Conservation (phyloP, 2,888 invertebrate species). For the Temnothorax unifasciatus region DNA sequence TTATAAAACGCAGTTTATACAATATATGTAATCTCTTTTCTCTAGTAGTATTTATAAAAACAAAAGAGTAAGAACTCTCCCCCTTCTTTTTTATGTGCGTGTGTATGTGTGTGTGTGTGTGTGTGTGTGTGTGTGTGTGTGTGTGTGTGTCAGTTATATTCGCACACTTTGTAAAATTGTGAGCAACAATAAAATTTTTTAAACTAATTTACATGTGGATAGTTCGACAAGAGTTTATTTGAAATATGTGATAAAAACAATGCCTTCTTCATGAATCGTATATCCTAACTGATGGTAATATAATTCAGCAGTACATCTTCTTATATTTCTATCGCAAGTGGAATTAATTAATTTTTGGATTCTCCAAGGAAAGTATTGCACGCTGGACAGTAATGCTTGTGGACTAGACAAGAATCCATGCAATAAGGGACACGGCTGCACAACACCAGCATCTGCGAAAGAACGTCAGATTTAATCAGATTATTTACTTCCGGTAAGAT, state of each 20-base stretch:
- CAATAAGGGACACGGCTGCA: neutral
- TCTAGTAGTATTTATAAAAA: too few species aligned
- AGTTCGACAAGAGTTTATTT: neutral
- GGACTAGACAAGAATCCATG: too few species aligned
- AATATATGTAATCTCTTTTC: too few species aligned
- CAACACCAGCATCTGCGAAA: constrained; percentile 86
- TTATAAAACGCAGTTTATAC: too few species aligned
- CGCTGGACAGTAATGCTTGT: too few species aligned
- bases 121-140: too few species aligned
- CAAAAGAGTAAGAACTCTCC: too few species aligned
- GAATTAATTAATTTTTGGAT: constrained; percentile 74
- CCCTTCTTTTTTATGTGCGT: too few species aligned
- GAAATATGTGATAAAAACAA: neutral
- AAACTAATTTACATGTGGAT: neutral
- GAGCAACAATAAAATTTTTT: neutral
- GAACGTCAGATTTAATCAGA: neutral
- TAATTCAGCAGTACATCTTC: neutral
- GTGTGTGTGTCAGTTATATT: neutral
- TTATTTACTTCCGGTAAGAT: neutral
- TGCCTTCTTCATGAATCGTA: neutral
- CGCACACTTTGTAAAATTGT: neutral
- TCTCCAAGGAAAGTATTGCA: constrained; percentile 84
- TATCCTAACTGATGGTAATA: neutral
- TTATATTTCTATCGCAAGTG: neutral
- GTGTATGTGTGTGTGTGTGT: too few species aligned